A percentile compares a stretch with the other conserved stretches of the same genome.
Conservation (phyloP, 2,888 invertebrate genomes). For the Coleophora flavipennella region DNA sequence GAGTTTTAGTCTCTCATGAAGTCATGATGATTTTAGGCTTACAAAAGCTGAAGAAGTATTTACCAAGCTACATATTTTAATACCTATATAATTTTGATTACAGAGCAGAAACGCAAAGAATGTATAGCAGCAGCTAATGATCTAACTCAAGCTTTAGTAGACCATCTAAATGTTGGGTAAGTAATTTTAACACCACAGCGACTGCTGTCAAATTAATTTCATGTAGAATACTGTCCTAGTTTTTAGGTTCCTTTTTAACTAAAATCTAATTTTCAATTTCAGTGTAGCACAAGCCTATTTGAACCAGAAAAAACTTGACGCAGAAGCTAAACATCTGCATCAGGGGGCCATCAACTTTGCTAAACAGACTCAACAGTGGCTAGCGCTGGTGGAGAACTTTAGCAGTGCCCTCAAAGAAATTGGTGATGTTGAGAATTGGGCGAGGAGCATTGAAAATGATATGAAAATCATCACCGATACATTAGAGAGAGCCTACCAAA, state of each 20-base stretch:
- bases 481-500: conserved; percentile 94
- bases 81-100: conserved; percentile 29
- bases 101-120: conserved; percentile 94
- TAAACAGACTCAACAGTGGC: conserved; percentile 97
- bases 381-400: conserved; percentile 91
- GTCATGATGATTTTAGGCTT: no score
- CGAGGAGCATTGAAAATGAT: conserved; percentile 95
- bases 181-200: conserved; percentile 18
- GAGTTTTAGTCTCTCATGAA: no score
- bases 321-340: conserved; percentile 96
- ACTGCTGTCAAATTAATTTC: no score
- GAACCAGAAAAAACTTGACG: conserved; percentile 97
- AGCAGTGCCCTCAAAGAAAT: conserved; percentile 94
- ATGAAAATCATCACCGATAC: conserved; percentile 94
- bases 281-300: conserved; percentile 98
- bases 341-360: conserved; percentile 95
- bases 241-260: no score
- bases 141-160: conserved; percentile 94
- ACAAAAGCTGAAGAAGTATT: no score
- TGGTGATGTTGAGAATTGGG: conserved; percentile 99
- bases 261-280: conserved; percentile 26
- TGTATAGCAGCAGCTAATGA: conserved; percentile 94
- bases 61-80: no score
- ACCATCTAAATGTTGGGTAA: conserved; percentile 98
- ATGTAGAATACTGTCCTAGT: no score